phyloP scores from a whole-genome alignment of 2,888 invertebrate genomes.

The Netelia virgata region DNA sequence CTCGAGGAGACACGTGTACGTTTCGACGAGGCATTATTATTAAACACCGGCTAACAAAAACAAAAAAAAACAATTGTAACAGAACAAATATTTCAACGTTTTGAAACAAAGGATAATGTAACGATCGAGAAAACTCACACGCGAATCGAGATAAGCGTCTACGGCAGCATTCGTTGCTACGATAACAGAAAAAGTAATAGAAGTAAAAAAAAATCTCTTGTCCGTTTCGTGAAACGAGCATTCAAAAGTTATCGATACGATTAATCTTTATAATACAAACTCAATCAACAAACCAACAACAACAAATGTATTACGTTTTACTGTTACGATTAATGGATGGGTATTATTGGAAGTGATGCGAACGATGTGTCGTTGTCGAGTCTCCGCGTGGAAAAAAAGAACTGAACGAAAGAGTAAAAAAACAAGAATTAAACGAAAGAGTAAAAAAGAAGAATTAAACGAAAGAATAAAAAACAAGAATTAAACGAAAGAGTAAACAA shows the following conservation, averaged over 20 bases:
- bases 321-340: constrained; percentile 37
- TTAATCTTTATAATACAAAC: constrained; percentile 54
- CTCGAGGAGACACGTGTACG: background rate
- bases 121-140: too few species aligned
- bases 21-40: too few species aligned
- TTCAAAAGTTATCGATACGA: constrained; percentile 54
- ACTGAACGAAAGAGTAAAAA: background rate
- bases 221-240: constrained; percentile 7
- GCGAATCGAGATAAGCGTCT: too few species aligned
- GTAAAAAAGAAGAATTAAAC: too few species aligned
- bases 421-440: too few species aligned
- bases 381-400: background rate
- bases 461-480: constrained; percentile 1
- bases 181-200: too few species aligned
- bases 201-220: too few species aligned
- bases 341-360: constrained; percentile 42
- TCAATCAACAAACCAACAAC: background rate
- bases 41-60: too few species aligned
- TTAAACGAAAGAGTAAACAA: background rate
- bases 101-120: too few species aligned
- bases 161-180: too few species aligned
- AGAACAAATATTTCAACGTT: too few species aligned
- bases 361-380: constrained; percentile 31
- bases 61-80: too few species aligned
- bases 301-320: constrained; percentile 58